A percentile compares a stretch with the other conserved stretches of the same genome.
phyloP scores from a whole-genome alignment of 2,113 vertebrate species.

The Amia ocellicauda region DNA sequence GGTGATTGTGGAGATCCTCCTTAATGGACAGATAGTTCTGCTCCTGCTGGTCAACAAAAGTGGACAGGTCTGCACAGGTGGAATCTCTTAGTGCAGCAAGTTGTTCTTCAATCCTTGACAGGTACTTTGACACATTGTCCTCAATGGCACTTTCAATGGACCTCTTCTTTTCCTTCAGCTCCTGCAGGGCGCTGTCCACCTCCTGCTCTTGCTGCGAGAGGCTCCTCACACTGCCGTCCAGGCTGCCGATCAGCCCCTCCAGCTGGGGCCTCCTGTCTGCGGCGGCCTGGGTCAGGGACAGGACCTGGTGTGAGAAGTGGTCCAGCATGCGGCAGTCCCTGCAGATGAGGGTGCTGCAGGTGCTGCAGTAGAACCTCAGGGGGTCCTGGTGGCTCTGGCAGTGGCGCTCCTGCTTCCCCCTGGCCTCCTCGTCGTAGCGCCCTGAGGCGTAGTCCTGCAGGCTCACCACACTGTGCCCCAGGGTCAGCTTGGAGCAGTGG shows the following conservation, averaged over 20 bases:
- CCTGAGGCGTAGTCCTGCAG: conserved; percentile 17
- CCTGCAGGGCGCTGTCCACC: conserved; percentile 18
- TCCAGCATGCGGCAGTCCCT: conserved; percentile 26
- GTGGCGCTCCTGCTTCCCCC: conserved; percentile 17
- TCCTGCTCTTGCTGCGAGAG: conserved; percentile 24
- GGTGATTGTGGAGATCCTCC: conserved; percentile 25
- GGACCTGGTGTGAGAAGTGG: conserved; percentile 26
- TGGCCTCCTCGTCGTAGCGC: conserved; percentile 15
- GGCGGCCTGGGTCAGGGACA: conserved; percentile 25
- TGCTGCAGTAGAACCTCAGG: conserved; percentile 24
- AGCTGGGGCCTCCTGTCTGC: conserved; percentile 21
- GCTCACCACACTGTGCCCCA: conserved; percentile 22
- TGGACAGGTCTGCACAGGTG: conserved; percentile 6
- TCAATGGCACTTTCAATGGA: conserved; percentile 12
- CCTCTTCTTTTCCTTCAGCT: conserved; percentile 20
- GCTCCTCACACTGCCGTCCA: conserved; percentile 15
- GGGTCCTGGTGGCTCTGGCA: conserved; percentile 21
- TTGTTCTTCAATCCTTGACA: conserved; percentile 20
- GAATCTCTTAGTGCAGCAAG: conserved; percentile 25
- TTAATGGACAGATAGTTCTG: conserved; percentile 5
- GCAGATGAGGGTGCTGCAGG: conserved; percentile 29
- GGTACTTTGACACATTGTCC: conserved; percentile 16
- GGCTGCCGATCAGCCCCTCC: conserved; percentile 26
- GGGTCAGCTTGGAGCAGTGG: conserved; percentile 19
- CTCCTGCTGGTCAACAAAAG: conserved; percentile 24